phyloP scores from a whole-genome alignment of 2,888 invertebrate genomes.

The Bombyx huttoni region DNA sequence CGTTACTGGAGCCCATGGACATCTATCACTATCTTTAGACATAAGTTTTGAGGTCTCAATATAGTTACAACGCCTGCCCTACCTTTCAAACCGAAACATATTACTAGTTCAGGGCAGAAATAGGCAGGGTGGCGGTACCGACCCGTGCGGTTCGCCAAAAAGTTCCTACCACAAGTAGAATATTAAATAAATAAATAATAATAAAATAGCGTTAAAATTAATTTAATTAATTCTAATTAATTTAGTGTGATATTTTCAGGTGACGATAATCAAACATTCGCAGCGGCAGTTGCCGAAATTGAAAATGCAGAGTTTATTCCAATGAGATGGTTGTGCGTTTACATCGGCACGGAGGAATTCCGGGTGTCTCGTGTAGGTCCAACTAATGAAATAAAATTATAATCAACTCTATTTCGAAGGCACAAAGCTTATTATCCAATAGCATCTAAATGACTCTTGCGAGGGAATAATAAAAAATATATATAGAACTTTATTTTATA shows the following conservation, averaged over 20 bases:
- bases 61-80: too few species aligned
- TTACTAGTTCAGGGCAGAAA: too few species aligned
- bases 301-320: slow-evolving; percentile 60
- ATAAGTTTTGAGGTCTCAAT: too few species aligned
- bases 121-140: too few species aligned
- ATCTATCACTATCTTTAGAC: too few species aligned
- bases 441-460: background rate
- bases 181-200: background rate
- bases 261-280: slow-evolving; percentile 42
- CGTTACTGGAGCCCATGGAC: too few species aligned
- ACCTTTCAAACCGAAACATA: too few species aligned
- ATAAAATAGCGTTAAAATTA: background rate
- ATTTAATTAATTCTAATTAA: background rate
- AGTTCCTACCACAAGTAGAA: too few species aligned
- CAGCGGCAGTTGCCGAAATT: slow-evolving; percentile 51
- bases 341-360: background rate
- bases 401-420: background rate
- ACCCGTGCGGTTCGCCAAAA: too few species aligned
- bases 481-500: background rate
- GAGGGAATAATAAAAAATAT: background rate
- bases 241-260: slow-evolving; percentile 29
- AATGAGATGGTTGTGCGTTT: slow-evolving; percentile 24
- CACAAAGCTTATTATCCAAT: background rate
- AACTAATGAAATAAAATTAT: background rate
- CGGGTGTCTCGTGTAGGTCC: background rate